A percentile compares a stretch with the other conserved stretches of the same genome.
Conservation (phyloP, 2,113 vertebrate genomes). For the Xyliphius kryptos region DNA sequence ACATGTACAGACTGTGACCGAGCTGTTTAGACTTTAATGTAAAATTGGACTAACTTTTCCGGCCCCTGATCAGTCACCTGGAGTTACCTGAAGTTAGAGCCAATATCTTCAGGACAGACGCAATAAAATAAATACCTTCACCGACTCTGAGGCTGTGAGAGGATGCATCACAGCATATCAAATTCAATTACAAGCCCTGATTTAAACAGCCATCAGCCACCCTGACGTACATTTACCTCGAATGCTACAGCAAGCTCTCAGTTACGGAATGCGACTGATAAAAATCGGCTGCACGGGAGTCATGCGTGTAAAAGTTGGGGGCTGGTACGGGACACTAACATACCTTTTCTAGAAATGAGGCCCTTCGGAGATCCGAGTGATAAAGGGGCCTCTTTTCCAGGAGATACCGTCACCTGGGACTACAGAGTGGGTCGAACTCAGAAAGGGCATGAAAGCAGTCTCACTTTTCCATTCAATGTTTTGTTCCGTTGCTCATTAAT, state of each 20-base stretch:
- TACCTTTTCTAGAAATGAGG: background rate
- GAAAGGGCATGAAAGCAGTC: background rate
- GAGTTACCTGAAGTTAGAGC: conserved; percentile 32
- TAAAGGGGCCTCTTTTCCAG: background rate
- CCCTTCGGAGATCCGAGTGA: conserved; percentile 11
- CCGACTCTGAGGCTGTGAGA: conserved; percentile 1
- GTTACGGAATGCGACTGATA: conserved; percentile 10
- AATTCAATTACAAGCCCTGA: background rate
- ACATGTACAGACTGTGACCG: conserved; percentile 1
- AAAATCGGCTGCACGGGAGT: background rate
- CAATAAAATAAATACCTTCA: background rate
- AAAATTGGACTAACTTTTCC: no score
- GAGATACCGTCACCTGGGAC: background rate
- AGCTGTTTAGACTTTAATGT: no score
- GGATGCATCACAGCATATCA: background rate
- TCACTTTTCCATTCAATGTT: conserved; percentile 6
- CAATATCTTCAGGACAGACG: conserved; percentile 43
- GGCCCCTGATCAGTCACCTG: conserved; percentile 24
- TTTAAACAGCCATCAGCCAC: background rate
- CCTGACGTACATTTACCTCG: background rate
- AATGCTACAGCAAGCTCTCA: background rate
- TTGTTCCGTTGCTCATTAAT: background rate
- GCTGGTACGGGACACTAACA: background rate
- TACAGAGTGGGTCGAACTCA: background rate
- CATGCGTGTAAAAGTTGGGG: background rate